Base-by-base conservation (phyloP, 1,140 invertebrate species). In the Pseudobourletiella spinata region DNA sequence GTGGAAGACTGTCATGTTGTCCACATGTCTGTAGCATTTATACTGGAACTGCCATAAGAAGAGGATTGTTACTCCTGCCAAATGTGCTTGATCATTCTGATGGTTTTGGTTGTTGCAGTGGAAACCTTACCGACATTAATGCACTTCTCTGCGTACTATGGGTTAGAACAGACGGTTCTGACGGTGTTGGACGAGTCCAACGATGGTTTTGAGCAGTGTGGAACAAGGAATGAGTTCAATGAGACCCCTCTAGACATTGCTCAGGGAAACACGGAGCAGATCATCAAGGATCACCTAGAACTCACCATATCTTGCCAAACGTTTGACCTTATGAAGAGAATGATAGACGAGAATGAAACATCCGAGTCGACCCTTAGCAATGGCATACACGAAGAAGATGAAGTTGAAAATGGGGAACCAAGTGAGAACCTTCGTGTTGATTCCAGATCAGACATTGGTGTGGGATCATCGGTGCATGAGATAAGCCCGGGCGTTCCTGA, bases 71-170 rank as follows among this genome's bases (percentile, higher is more conserved):
- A n/a, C n/a, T n/a, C n/a, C n/a, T n/a, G n/a, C n/a, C n/a, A n/a
- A n/a, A n/a, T n/a, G n/a, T n/a, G n/a, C n/a, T n/a, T n/a, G n/a
- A n/a, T n/a, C n/a, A n/a, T n/a, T n/a, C n/a, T n/a, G n/a, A n/a
- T n/a, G n/a, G n/a, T n/a, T n/a, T n/a, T n/a, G n/a, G n/a, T n/a
- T 65, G 22, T 57, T 56, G 2, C 26, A 68, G n/a, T 11, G 66
- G 50, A n/a, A 87, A 90, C 73, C 71, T 86, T 87, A 71, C 91
- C 91, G 1, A 93, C 89, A 0, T 73, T 93, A 24, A 76, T 95
- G 6, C 91, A 95, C 72, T 94, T 92, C 74, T 86, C 89, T 0
- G 88, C 89, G 1, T 82, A 84, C 55, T 91, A 88, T 73, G 90
- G 90, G 0, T 76, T 94, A 51, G 86, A 89, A 72, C 84, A 87